Evolutionary conservation across 2,797 vertebrate genomes (phyloP).

Genomic region (Pangasius sanitwongsei): DNA sequence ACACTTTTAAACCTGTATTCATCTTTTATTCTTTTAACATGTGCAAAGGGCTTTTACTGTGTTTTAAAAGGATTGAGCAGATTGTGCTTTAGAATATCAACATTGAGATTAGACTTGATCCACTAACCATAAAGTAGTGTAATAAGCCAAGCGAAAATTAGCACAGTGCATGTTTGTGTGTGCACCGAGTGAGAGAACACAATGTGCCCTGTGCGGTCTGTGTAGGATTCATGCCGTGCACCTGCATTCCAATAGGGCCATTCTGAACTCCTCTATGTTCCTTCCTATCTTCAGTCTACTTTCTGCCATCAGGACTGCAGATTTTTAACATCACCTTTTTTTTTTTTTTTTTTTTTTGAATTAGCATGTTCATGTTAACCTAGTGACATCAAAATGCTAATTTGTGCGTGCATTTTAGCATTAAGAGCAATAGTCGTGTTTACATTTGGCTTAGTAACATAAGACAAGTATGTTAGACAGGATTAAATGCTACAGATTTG

Average conservation of each 20-base stretch:
- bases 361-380: not conserved
- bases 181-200: conserved; percentile 57
- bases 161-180: not conserved
- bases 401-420: not conserved
- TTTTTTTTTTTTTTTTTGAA: conserved; percentile 9
- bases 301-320: conserved; percentile 50
- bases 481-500: conserved; percentile 17
- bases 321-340: conserved; percentile 18
- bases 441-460: conserved; percentile 1
- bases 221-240: conserved; percentile 66
- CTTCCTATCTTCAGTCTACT: conserved; percentile 22
- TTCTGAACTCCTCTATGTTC: conserved; percentile 35
- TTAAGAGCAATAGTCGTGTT: not conserved
- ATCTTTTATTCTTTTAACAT: not conserved
- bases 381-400: conserved; percentile 20
- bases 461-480: conserved; percentile 24
- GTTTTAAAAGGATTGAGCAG: not conserved
- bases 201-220: conserved; percentile 62
- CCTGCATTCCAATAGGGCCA: conserved; percentile 67
- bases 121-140: conserved; percentile 43
- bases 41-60: not conserved
- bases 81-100: not conserved
- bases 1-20: not conserved
- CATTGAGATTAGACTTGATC: not conserved
- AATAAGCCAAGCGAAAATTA: not conserved